A percentile compares a stretch with the other conserved stretches of the same genome.
These are phyloP conservation scores for Craseonycteris thonglongyai DNA, from an alignment of 2,113 vertebrate genomes.

Conservation along the genomic window DNA sequence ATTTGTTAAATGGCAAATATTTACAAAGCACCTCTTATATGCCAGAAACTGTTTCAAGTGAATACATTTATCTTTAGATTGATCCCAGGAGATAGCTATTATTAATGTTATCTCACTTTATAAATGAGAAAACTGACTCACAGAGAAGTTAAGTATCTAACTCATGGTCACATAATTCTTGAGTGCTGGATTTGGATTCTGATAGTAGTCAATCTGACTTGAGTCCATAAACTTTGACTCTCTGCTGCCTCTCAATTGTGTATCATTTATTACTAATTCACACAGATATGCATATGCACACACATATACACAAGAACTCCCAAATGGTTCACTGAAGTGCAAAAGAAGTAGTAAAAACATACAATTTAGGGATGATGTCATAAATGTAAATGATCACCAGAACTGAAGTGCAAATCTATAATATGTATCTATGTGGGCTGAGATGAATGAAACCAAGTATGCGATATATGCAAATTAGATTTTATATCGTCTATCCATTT, in stretches of 20 bases:
- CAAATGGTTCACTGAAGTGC: background rate
- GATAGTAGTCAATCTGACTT: background rate
- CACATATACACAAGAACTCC: background rate
- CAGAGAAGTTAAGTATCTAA: background rate
- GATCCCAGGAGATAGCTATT: background rate
- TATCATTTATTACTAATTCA: background rate
- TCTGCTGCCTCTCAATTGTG: background rate
- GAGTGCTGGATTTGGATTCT: background rate
- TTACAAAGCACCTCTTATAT: background rate
- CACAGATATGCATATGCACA: background rate
- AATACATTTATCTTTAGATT: background rate
- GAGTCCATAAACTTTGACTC: background rate
- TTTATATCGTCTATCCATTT: background rate
- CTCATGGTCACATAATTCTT: background rate
- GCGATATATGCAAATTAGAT: background rate
- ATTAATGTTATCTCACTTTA: background rate
- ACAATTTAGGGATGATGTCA: background rate
- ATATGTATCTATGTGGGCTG: background rate
- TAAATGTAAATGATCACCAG: background rate
- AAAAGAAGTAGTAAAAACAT: background rate
- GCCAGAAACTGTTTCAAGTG: background rate
- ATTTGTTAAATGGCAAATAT: background rate
- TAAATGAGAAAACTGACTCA: background rate
- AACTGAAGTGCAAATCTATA: background rate
- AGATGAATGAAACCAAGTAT: background rate